Evolutionary conservation across 2,888 invertebrate species (phyloP), one percentile per base, ranked within the genome.

Genomic region (Heteropelma amictum): DNA sequence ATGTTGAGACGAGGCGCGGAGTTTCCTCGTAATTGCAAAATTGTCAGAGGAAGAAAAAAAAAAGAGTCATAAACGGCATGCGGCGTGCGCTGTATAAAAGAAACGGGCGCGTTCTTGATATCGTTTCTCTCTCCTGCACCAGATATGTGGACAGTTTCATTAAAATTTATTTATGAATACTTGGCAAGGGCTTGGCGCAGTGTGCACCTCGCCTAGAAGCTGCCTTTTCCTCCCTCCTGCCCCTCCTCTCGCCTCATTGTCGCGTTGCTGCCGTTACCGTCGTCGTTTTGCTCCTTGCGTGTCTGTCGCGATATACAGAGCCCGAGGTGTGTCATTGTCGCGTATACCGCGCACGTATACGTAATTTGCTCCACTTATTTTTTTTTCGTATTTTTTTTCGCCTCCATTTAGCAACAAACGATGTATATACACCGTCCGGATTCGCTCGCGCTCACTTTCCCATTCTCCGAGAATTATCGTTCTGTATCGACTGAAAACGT

Each of bases 81-180:
- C 35, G 38, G 23, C 47, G 58, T 40, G 61, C n/a, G n/a, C n/a
- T n/a, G n/a, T n/a, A n/a, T n/a, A n/a, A n/a, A 76, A 67, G 72
- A 63, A 77, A 71, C 74, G 53, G 60, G 58, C 40, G 76, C 64
- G 68, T 58, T 71, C 76, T 61, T 53, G 51, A 71, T 73, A 74
- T 70, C 54, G 45, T 60, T 76, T 58, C n/a, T 64, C 33, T 65
- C 72, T 70, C 68, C 69, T 65, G 60, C 60, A 42, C 47, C 60
- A 67, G 56, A 73, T 76, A 83, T 82, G 80, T 81, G 79, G 79
- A 78, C 76, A 81, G 77, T 80, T 83, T 84, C 81, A 86, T 85
- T 86, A 83, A 84, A 83, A 86, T 86, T 85, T 85, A 86, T 86
- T 85, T 85, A 86, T 86, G 86, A 86, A 83, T 84, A 82, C 84